Evolutionary conservation across 2,113 vertebrate species (phyloP), one percentile per base, ranked within the genome.

Genomic region (Syngnathus typhle): DNA sequence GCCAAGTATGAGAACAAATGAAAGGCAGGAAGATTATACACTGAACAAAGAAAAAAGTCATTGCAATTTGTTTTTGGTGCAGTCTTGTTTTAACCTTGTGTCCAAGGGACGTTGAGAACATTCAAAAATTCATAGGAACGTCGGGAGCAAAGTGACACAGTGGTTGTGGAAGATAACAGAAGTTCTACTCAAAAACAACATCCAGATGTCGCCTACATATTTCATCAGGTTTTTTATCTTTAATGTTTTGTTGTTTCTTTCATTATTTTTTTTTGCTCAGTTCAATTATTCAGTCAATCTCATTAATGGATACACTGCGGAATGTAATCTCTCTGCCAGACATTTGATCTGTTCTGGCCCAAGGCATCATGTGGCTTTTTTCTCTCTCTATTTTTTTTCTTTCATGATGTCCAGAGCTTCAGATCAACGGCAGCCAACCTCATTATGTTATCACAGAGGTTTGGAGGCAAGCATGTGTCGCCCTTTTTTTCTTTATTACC

Each of bases 241-340:
- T 68, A 65, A 71, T 72, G 64, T 76, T 67, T 67, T 74, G 73
- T 68, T 49, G 56, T 37, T 61, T 39, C 41, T 39, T 61, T 44
- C 43, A 2, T 19, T 43, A 15, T 13, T 44, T 44, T 62, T 61
- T 61, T 23, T 15, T 6, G 6, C 21, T 44, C 39, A 65, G 71
- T 80, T 84, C 60, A 84, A 82, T 87, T 80, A 80, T 83, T 87
- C 74, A 83, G 80, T 64, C 71, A 38, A 15, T 59, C 76, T 84
- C 78, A 78, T 86, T 86, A 83, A 75, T 75, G 81, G 71, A 79
- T 76, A 69, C 67, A 65, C 60, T 67, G 60, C 68, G 64, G 64
- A 1, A 44, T 79, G 70, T 69, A 79, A 77, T 79, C 75, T 76
- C 69, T 64, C 62, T 76, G 79, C 79, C 79, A 82, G 81, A 80